phyloP scores from a whole-genome alignment of 2,888 invertebrate genomes.

The Atethmia centrago region DNA sequence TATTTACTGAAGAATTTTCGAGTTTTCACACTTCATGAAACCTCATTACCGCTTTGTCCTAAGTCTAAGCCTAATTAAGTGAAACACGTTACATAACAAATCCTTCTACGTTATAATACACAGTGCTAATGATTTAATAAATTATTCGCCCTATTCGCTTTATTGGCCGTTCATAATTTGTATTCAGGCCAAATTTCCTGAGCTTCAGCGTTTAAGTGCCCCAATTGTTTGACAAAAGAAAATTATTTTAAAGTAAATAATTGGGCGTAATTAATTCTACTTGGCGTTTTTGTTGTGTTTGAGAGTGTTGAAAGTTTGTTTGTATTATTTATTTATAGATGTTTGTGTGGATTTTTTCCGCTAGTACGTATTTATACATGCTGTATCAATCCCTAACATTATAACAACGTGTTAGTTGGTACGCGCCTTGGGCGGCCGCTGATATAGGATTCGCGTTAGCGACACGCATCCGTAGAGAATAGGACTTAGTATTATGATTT shows the following conservation, averaged over 20 bases:
- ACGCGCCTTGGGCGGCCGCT: too few relatives aligned
- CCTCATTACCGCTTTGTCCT: background rate
- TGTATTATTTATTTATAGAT: background rate
- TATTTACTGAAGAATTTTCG: too few relatives aligned
- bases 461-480: too few relatives aligned
- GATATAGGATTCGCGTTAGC: too few relatives aligned
- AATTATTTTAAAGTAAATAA: conserved; percentile 54
- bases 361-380: too few relatives aligned
- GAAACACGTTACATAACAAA: conserved; percentile 24
- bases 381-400: too few relatives aligned
- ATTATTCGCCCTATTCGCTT: conserved; percentile 41
- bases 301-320: background rate
- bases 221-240: conserved; percentile 54
- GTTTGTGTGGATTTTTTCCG: background rate
- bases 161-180: conserved; percentile 47
- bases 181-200: conserved; percentile 52
- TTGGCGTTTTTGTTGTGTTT: conserved; percentile 19
- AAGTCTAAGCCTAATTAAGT: conserved; percentile 31
- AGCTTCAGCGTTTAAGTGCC: conserved; percentile 53
- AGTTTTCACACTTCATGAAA: too few relatives aligned
- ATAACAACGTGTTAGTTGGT: too few relatives aligned
- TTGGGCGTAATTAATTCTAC: conserved; percentile 41
- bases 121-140: conserved; percentile 51
- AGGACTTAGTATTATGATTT: too few relatives aligned
- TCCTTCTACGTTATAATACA: background rate